These are phyloP conservation scores for Dromiciops gliroides DNA, from an alignment of 2,113 vertebrate species.

Conservation along the genomic window DNA sequence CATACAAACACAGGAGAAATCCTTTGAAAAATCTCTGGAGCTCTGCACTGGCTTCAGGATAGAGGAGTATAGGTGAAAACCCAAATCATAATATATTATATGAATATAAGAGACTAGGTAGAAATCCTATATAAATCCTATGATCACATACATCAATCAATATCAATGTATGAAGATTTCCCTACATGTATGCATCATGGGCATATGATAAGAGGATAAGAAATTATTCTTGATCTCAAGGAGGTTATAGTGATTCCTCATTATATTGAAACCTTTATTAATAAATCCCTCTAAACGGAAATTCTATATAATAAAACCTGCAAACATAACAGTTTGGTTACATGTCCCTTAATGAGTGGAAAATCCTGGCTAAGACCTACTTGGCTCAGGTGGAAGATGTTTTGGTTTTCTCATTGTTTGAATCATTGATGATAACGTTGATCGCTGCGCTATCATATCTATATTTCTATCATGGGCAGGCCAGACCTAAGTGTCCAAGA, in stretches of 20 bases:
- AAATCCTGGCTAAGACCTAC: background rate
- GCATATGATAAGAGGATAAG: background rate
- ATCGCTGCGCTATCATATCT: background rate
- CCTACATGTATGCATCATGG: background rate
- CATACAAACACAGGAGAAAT: background rate
- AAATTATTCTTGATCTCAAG: background rate
- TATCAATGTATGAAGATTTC: background rate
- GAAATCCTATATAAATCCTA: background rate
- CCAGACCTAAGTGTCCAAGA: background rate
- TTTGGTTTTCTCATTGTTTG: background rate
- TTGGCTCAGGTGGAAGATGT: background rate
- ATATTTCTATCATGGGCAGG: background rate
- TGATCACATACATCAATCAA: background rate
- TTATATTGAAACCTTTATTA: background rate
- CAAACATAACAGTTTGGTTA: background rate
- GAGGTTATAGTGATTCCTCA: background rate
- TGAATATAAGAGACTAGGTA: background rate
- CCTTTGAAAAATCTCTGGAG: background rate
- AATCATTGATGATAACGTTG: background rate
- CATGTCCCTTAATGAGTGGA: background rate
- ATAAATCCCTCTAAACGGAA: background rate
- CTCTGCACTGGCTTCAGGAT: background rate
- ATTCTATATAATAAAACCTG: background rate
- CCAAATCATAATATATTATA: too few relatives aligned
- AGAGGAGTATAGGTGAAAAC: background rate